These are phyloP conservation scores for Eulemur rufifrons DNA, from an alignment of 2,113 vertebrate genomes.

Conservation along the genomic window DNA sequence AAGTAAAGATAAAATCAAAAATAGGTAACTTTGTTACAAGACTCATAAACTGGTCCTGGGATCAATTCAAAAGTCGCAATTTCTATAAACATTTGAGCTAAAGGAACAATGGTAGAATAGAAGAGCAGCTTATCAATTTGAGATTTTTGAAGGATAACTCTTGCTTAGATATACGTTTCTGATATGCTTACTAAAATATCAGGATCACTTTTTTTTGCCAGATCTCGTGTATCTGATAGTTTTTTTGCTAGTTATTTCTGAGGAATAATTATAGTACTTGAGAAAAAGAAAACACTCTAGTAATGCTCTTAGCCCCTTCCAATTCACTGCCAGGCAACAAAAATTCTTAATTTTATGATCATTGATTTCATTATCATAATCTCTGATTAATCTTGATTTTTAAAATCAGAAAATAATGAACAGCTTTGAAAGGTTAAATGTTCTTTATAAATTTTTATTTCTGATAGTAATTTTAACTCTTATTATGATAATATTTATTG, in stretches of 20 bases:
- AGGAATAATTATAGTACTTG: background rate
- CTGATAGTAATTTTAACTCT: background rate
- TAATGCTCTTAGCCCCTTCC: background rate
- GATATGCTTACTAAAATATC: background rate
- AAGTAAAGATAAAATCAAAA: background rate
- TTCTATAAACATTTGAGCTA: background rate
- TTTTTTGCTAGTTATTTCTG: background rate
- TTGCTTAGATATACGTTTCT: background rate
- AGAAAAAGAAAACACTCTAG: background rate
- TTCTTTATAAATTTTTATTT: background rate
- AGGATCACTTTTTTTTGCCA: background rate
- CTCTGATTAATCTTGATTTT: background rate
- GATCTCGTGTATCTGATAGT: background rate
- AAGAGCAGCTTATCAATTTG: background rate
- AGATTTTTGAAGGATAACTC: background rate
- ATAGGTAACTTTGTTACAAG: background rate
- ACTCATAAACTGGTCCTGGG: background rate
- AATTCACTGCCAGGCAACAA: background rate
- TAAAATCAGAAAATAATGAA: background rate
- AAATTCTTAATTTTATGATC: background rate
- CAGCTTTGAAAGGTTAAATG: background rate
- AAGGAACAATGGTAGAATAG: background rate
- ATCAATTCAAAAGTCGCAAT: background rate
- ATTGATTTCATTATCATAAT: conserved; percentile 27
- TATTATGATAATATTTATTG: background rate